Percentiles rank a stretch among this genome's conserved stretches.
Conservation (phyloP, 2,113 vertebrate genomes). For the Lynx canadensis region DNA sequence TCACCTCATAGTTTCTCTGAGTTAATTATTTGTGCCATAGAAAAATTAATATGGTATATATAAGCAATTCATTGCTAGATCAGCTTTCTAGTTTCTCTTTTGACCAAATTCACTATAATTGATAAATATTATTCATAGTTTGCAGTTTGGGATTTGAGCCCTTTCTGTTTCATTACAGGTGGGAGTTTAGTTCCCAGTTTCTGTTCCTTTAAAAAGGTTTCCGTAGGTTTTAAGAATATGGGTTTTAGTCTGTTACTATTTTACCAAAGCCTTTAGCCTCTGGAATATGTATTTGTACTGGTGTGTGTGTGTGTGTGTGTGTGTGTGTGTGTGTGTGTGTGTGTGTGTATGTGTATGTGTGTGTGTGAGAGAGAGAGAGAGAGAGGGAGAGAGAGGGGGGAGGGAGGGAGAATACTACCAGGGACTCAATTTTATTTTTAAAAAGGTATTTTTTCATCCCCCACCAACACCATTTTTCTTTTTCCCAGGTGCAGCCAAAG, state of each 20-base stretch:
- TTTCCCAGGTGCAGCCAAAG: background rate
- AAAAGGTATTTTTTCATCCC: background rate
- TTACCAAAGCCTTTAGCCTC: background rate
- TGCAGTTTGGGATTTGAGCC: background rate
- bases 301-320: background rate
- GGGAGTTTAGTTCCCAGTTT: background rate
- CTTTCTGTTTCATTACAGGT: background rate
- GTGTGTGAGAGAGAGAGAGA: no score
- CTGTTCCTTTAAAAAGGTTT: background rate
- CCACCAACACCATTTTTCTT: background rate
- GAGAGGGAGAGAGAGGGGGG: no score
- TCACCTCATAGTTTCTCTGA: background rate
- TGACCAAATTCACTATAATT: background rate
- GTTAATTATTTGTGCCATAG: background rate
- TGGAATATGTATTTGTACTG: background rate
- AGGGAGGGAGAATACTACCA: background rate
- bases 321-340: background rate
- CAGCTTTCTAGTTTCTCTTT: background rate
- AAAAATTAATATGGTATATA: background rate
- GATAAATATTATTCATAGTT: background rate
- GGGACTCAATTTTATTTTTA: background rate
- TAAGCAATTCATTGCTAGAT: background rate
- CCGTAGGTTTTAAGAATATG: background rate
- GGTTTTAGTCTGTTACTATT: background rate
- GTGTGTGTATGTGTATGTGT: background rate